phyloP scores from a whole-genome alignment of 2,888 invertebrate species.

The Argyra leucocephala region DNA sequence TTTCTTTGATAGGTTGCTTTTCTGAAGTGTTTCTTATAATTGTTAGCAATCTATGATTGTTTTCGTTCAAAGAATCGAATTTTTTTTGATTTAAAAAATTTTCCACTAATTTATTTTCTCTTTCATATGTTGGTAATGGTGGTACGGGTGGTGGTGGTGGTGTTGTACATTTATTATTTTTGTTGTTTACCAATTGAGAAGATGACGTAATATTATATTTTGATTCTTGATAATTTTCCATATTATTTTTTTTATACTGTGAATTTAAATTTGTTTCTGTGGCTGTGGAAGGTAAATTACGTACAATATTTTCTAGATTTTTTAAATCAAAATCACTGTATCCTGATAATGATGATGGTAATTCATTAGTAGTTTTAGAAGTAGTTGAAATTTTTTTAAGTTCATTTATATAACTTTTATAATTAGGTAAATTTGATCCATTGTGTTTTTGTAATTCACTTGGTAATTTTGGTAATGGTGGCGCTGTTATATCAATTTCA shows the following conservation, averaged over 20 bases:
- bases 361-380: conserved; percentile 24
- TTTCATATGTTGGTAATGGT: conserved; percentile 31
- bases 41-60: conserved; percentile 52
- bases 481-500: neutral
- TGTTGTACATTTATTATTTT: conserved; percentile 26
- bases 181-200: conserved; percentile 25
- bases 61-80: conserved; percentile 33
- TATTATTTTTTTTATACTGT: conserved; percentile 43
- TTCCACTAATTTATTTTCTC: neutral
- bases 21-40: conserved; percentile 48
- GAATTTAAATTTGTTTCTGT: conserved; percentile 58
- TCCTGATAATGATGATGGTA: conserved; percentile 25
- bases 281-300: conserved; percentile 35
- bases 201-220: conserved; percentile 15
- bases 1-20: conserved; percentile 17
- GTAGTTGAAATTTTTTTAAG: conserved; percentile 10
- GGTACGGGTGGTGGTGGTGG: conserved; percentile 34
- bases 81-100: neutral
- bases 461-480: conserved; percentile 5
- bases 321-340: conserved; percentile 17
- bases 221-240: neutral
- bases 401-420: conserved; percentile 17
- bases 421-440: conserved; percentile 18
- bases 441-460: conserved; percentile 16
- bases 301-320: conserved; percentile 45